Evolutionary conservation across 2,888 invertebrate species (phyloP).

Genomic region (Pterobdella sp.): DNA sequence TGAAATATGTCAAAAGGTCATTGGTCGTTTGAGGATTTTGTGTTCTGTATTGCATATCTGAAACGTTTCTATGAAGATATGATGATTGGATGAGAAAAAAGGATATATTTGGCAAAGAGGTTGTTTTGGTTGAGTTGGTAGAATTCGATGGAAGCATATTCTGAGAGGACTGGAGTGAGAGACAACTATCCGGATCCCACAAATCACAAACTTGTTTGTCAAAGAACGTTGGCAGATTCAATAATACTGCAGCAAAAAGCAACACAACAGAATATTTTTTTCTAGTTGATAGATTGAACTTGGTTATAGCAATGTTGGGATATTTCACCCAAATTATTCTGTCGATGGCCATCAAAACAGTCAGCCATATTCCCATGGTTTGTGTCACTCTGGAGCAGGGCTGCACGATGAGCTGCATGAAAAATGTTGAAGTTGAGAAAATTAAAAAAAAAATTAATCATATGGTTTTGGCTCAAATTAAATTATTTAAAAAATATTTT

Average conservation of each 20-base stretch:
- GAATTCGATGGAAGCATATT: background rate
- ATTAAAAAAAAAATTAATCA: background rate
- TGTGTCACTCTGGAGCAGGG: conserved; percentile 37
- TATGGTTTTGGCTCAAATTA: background rate
- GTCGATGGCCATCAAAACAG: conserved; percentile 37
- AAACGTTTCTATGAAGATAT: too few species aligned
- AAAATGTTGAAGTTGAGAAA: background rate
- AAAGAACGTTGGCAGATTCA: conserved; percentile 35
- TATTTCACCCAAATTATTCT: conserved; percentile 36
- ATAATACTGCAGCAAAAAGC: conserved; percentile 33
- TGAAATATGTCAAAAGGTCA: background rate
- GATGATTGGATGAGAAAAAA: background rate
- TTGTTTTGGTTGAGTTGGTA: background rate
- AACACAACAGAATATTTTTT: conserved; percentile 28
- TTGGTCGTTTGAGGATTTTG: too few species aligned
- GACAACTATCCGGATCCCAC: conserved; percentile 21
- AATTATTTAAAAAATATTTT: background rate
- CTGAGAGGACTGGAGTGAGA: background rate
- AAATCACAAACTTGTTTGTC: conserved; percentile 33
- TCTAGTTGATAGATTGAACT: conserved; percentile 32
- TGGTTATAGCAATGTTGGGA: conserved; percentile 32
- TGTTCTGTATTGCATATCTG: too few species aligned
- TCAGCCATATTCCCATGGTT: conserved; percentile 37
- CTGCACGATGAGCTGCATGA: conserved; percentile 34
- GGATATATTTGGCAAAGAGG: background rate